Conservation (phyloP, 2,113 vertebrate species). For the Platysteira castanea region DNA sequence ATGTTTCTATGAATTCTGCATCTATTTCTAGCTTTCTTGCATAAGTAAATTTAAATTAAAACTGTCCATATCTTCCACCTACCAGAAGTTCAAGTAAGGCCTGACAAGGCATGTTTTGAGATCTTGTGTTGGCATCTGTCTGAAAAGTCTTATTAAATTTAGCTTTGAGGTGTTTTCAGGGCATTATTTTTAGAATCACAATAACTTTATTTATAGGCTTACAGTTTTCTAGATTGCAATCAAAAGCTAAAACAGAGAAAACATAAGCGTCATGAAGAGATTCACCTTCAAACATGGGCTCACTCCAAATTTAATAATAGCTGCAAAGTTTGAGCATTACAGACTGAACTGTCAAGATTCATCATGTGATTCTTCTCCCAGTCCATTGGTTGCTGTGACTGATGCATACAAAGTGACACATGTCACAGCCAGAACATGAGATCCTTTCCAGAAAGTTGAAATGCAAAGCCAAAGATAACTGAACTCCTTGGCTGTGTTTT, state of each 20-base stretch:
- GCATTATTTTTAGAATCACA: conserved; percentile 22
- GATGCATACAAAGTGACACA: not conserved
- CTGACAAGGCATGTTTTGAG: not conserved
- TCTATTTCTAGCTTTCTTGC: not conserved
- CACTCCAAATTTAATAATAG: not conserved
- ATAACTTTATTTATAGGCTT: conserved; percentile 1
- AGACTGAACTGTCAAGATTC: not conserved
- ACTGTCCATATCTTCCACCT: not conserved
- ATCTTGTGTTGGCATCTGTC: not conserved
- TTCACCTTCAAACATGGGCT: not conserved
- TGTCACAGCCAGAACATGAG: not conserved
- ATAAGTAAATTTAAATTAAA: not conserved
- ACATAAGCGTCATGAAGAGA: not conserved
- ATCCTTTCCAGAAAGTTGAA: not conserved
- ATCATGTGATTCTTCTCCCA: not conserved
- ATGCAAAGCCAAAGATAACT: not conserved
- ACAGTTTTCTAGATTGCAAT: not conserved
- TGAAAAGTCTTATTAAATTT: not conserved
- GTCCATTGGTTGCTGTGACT: not conserved
- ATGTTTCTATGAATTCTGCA: not conserved
- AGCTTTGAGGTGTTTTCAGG: not conserved
- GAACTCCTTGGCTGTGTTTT: not conserved
- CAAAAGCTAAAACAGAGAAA: not conserved
- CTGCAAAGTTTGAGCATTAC: not conserved
- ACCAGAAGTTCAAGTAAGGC: not conserved